phyloP scores from a whole-genome alignment of 2,113 vertebrate genomes.

The Cyanoliseus patagonus region DNA sequence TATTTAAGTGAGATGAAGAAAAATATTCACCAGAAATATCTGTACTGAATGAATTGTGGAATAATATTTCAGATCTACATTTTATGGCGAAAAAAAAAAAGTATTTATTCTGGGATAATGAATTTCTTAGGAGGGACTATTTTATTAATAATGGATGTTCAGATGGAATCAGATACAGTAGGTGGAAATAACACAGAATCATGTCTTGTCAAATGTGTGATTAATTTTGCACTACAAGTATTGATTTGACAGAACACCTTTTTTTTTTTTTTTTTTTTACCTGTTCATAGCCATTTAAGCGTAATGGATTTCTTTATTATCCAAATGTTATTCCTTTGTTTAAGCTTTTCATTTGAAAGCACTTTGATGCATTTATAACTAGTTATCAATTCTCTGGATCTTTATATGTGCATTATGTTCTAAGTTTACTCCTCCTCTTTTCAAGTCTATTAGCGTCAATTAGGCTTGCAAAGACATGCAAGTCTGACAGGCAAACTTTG shows the following conservation, averaged over 20 bases:
- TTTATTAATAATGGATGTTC: constrained; percentile 44
- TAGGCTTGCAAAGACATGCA: constrained; percentile 47
- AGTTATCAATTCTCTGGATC: constrained; percentile 37
- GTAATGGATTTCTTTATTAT: constrained; percentile 53
- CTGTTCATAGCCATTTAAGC: constrained; percentile 48
- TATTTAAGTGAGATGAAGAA: neutral
- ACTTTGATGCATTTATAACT: constrained; percentile 58
- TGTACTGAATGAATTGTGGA: neutral
- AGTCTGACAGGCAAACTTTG: constrained; percentile 71
- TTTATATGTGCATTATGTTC: constrained; percentile 48
- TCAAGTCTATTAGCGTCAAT: constrained; percentile 65
- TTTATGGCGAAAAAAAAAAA: neutral
- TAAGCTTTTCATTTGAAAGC: constrained; percentile 30
- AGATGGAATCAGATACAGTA: constrained; percentile 24
- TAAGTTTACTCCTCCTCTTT: constrained; percentile 62
- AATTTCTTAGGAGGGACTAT: neutral
- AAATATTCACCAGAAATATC: neutral
- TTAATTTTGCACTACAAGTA: constrained; percentile 60
- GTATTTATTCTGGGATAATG: constrained; percentile 41
- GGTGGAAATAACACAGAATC: constrained; percentile 50
- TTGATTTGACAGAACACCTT: constrained; percentile 53
- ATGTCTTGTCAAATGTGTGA: constrained; percentile 54
- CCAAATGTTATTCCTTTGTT: constrained; percentile 54
- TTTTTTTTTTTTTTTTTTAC: constrained; percentile 27
- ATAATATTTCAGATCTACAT: neutral